phyloP scores from a whole-genome alignment of 2,113 vertebrate species.

The Cebus imitator region DNA sequence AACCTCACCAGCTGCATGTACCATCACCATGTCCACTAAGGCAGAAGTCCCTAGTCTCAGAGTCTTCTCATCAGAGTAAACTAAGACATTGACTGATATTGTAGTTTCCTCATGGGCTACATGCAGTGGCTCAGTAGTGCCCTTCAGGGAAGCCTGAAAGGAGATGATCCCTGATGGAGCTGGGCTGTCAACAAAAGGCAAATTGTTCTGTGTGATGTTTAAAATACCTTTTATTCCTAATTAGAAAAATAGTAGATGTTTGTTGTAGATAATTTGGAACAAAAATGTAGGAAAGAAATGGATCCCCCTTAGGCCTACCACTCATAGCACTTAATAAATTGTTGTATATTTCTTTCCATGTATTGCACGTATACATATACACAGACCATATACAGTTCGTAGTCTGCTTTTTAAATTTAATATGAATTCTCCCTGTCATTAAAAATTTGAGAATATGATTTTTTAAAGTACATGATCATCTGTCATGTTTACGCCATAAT shows the following conservation, averaged over 20 bases:
- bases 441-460: constrained; percentile 15
- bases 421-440: background rate
- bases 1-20: background rate
- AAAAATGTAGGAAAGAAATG: background rate
- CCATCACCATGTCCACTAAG: background rate
- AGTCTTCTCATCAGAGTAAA: background rate
- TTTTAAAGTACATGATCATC: background rate
- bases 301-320: background rate
- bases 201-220: background rate
- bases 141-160: background rate
- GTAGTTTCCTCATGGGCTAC: background rate
- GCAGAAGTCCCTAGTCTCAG: background rate
- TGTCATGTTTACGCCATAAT: background rate
- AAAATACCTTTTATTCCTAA: background rate
- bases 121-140: background rate
- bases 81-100: background rate
- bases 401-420: background rate
- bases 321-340: background rate
- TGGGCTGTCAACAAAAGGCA: background rate
- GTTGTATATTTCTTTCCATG: background rate
- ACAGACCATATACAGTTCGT: background rate
- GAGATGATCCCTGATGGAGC: background rate
- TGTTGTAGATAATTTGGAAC: background rate
- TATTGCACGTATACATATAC: background rate
- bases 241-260: background rate